Percentiles rank a stretch among this genome's conserved stretches.
phyloP scores from a whole-genome alignment of 2,113 vertebrate genomes.

The Lophura nycthemera region DNA sequence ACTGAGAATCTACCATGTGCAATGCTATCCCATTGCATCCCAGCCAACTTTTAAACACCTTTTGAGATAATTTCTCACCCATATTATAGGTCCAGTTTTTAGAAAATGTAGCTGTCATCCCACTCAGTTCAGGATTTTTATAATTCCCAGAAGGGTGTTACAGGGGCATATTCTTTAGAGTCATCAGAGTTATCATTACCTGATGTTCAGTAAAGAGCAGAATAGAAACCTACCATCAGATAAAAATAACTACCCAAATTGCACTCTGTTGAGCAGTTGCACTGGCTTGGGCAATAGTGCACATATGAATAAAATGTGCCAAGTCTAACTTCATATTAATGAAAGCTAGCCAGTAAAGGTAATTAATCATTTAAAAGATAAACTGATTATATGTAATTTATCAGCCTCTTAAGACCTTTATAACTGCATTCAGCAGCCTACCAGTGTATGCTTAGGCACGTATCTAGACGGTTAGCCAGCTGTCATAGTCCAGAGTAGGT shows the following conservation, averaged over 20 bases:
- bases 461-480: conserved; percentile 8
- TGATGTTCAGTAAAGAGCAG: not conserved
- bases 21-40: not conserved
- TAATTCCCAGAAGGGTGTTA: not conserved
- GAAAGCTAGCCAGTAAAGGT: not conserved
- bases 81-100: not conserved
- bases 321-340: not conserved
- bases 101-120: not conserved
- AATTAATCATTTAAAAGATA: conserved; percentile 27
- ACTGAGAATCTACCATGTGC: not conserved
- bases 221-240: not conserved
- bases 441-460: not conserved
- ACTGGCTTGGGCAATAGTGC: not conserved
- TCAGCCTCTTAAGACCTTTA: not conserved
- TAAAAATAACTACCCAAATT: not conserved
- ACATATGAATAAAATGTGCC: not conserved
- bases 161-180: not conserved
- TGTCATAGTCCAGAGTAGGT: not conserved
- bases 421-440: not conserved
- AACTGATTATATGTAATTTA: conserved; percentile 1
- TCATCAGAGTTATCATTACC: not conserved
- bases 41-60: not conserved
- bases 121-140: not conserved
- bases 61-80: not conserved
- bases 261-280: not conserved